Conservation (phyloP, 1,140 invertebrate species). For the Hestina assimilis region DNA sequence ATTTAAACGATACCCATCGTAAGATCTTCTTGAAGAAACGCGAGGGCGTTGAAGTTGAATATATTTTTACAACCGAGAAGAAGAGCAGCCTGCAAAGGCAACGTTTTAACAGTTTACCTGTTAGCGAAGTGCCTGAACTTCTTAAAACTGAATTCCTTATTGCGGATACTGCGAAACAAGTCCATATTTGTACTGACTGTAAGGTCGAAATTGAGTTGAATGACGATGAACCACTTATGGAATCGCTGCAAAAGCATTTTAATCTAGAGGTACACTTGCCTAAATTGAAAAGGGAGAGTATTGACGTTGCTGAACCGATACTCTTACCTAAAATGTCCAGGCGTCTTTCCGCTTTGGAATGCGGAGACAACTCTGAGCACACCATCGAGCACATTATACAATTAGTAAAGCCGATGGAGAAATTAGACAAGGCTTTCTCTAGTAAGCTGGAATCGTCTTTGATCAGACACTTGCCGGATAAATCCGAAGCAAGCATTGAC, state of each 20-base stretch:
- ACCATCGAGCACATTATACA: slow-evolving; percentile 50
- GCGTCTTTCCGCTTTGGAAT: slow-evolving; percentile 58
- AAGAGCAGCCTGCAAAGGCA: slow-evolving; percentile 66
- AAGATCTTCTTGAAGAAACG: slow-evolving; percentile 54
- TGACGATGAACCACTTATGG: slow-evolving; percentile 67
- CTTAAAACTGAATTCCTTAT: slow-evolving; percentile 55
- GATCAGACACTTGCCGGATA: slow-evolving; percentile 56
- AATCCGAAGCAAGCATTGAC: slow-evolving; percentile 59
- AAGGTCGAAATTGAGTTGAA: slow-evolving; percentile 63
- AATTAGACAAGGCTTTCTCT: slow-evolving; percentile 49
- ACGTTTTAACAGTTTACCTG: slow-evolving; percentile 66
- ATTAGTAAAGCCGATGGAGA: slow-evolving; percentile 50
- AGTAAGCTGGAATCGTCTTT: slow-evolving; percentile 50
- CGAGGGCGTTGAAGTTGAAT: slow-evolving; percentile 63
- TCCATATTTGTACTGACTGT: slow-evolving; percentile 70
- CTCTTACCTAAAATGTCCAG: slow-evolving; percentile 65
- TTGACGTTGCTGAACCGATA: slow-evolving; percentile 65
- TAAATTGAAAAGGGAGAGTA: slow-evolving; percentile 63
- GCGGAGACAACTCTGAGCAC: slow-evolving; percentile 50
- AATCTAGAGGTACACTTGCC: slow-evolving; percentile 59
- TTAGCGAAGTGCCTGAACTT: slow-evolving; percentile 66
- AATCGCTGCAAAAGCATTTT: slow-evolving; percentile 66
- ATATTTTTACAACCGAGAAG: slow-evolving; percentile 71
- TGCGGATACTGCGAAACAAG: slow-evolving; percentile 56
- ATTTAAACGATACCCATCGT: slow-evolving; percentile 54